phyloP scores from a whole-genome alignment of 2,888 invertebrate genomes.

The Chelonus formosanus region DNA sequence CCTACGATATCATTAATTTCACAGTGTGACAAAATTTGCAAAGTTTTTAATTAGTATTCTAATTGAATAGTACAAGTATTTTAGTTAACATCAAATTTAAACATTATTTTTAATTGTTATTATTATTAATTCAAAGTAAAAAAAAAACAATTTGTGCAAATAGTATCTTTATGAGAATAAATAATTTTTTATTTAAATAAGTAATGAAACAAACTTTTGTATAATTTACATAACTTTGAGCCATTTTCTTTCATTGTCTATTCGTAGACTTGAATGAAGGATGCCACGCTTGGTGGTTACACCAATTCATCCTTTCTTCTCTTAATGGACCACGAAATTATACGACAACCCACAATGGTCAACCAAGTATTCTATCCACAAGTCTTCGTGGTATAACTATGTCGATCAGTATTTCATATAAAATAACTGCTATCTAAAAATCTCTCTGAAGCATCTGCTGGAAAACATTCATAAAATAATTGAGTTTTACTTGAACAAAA shows the following conservation, averaged over 20 bases:
- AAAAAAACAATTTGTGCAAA: no score
- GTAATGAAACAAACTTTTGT: background rate
- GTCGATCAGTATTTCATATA: slow-evolving; percentile 3
- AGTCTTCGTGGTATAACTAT: background rate
- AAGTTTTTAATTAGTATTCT: no score
- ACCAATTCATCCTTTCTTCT: slow-evolving; percentile 2
- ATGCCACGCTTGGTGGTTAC: slow-evolving; percentile 3
- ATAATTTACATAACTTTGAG: background rate
- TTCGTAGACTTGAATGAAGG: background rate
- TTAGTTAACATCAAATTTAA: no score
- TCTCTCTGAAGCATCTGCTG: background rate
- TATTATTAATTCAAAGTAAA: no score
- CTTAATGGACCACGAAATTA: slow-evolving; percentile 9
- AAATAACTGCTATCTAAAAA: background rate
- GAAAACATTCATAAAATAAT: no score
- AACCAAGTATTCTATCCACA: slow-evolving; percentile 4
- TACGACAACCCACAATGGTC: slow-evolving; percentile 7
- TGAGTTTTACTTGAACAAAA: no score
- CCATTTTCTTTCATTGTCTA: background rate
- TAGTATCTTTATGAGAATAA: no score
- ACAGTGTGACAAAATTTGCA: no score
- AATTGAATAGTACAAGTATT: no score
- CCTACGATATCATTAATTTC: no score
- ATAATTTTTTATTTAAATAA: no score
- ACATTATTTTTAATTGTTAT: no score